Evolutionary conservation across 1,140 invertebrate species (phyloP), one percentile per base, ranked within the genome.

Genomic region (Thaumatotibia leucotreta): DNA sequence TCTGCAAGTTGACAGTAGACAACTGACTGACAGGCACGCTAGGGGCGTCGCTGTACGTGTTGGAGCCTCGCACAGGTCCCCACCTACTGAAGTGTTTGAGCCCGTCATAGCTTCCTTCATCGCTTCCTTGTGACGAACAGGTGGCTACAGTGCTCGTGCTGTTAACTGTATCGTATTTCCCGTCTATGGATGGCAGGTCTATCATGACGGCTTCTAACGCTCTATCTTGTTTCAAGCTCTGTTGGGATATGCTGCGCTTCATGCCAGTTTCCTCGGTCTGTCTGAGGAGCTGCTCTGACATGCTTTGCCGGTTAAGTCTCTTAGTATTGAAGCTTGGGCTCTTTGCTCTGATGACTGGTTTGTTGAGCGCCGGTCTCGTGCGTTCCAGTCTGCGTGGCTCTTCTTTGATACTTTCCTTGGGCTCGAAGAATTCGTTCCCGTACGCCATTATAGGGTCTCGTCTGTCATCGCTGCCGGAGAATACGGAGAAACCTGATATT

Each of bases 401-500:
- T 62, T 74, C 74, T 11, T 75, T 74, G 24, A 45, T 31, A 22
- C n/a, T 67, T 4, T 29, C 50, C 2, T 27, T 23, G 2, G n/a
- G 22, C 9, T 39, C 14, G 24, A 23, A 66, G 2, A 75, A 70
- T 0, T 75, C 71, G 52, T 82, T 74, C 0, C 79, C 83, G 66
- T 83, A 90, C 4, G 87, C 89, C 86, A 89, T 88, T 2, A 91
- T 91, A 0, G 78, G 80, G 24, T 77, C 74, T n/a, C 75, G 70
- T 67, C 70, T 70, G n/a, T 79, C 72, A 14, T 82, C 80, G 4
- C 76, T 63, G 0, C 73, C 68, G 27, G 66, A 84, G 70, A 91
- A 91, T 1, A 91, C 87, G 0, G 85, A 87, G 24, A 89, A 89
- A 0, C 84, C 86, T 10, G 86, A 88, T 67, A 91, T 86, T 62